A percentile compares a stretch with the other conserved stretches of the same genome.
Conservation (phyloP, 2,797 vertebrate genomes). For the Siniperca obscura region DNA sequence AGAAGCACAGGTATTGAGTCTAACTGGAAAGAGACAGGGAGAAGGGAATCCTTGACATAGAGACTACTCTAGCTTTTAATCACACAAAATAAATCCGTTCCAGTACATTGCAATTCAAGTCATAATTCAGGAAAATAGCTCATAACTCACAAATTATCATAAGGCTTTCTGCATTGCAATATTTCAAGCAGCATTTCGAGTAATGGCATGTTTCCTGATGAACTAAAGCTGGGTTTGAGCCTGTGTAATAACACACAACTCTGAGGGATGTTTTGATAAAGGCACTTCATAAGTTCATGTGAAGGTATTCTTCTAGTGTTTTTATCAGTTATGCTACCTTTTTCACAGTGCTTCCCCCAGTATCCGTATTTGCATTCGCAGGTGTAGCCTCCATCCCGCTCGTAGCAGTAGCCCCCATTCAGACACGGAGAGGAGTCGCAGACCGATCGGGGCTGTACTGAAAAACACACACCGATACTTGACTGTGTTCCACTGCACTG, state of each 20-base stretch:
- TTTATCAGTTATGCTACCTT: constrained; percentile 84
- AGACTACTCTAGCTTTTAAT: constrained; percentile 39
- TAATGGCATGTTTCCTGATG: constrained; percentile 63
- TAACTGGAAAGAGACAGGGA: constrained; percentile 85
- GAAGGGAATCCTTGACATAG: constrained; percentile 59
- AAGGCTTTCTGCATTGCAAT: constrained; percentile 66
- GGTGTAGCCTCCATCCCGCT: constrained; percentile 89
- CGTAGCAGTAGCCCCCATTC: constrained; percentile 94
- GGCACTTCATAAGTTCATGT: constrained; percentile 5
- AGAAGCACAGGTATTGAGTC: constrained; percentile 91
- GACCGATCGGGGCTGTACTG: constrained; percentile 93
- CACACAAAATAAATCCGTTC: constrained; percentile 61
- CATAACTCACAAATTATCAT: constrained; percentile 64
- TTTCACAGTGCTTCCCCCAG: constrained; percentile 93
- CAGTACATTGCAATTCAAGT: constrained; percentile 47
- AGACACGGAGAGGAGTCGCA: constrained; percentile 97
- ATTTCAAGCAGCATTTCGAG: constrained; percentile 66
- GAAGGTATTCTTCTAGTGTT: neutral
- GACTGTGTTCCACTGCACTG: constrained; percentile 81
- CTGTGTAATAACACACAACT: constrained; percentile 33
- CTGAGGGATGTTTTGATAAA: constrained; percentile 31
- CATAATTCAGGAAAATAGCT: constrained; percentile 58
- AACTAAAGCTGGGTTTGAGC: constrained; percentile 43
- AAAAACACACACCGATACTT: constrained; percentile 86
- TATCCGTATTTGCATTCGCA: constrained; percentile 93